Evolutionary conservation across 2,113 vertebrate genomes (phyloP), one percentile per base, ranked within the genome.

Genomic region (Phyllostomus discolor): DNA sequence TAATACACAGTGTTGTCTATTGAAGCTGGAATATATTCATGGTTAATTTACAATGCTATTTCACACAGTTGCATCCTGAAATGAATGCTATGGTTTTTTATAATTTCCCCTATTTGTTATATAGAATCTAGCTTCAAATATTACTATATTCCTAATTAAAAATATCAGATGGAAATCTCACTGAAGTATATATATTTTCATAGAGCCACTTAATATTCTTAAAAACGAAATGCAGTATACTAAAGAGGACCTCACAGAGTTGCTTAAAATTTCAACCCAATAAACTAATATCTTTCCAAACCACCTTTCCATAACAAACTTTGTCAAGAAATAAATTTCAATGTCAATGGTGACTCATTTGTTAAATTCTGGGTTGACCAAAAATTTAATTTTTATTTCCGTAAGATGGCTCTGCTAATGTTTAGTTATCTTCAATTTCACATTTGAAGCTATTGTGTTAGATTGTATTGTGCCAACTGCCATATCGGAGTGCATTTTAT

Each of bases 311-410:
- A 22, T 69, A 88, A 35, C 52, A 86, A 95, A 87, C 19, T 81
- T 35, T 59, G 26, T 24, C 35, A 94, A 43, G 20, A 57, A 72
- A 66, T 50, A 59, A 92, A 11, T 0, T 11, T 46, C 2, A 87
- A 96, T 97, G 96, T 98, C 96, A 97, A 79, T 88, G 97, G 97
- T 97, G 97, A 92, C 95, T 95, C 3, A 26, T 83, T 86, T 97
- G 38, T 38, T 96, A 88, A 93, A 97, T 31, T 28, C 9, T 62
- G 59, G 26, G 26, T 62, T 26, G 59, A 62, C 26, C 24, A 31
- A 64, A 64, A 64, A 31, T 64, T 64, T 64, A 4, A 64, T 64
- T 64, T 64, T 64, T 12, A 24, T 12, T 31, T 31, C 28, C 28
- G 2, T 64, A 64, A 64, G 11, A 31, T 64, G 62, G 28, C 1